Percentiles rank a stretch among this genome's conserved stretches.
Evolutionary conservation across 2,113 vertebrate genomes (phyloP).

Genomic region (Gallinago media): DNA sequence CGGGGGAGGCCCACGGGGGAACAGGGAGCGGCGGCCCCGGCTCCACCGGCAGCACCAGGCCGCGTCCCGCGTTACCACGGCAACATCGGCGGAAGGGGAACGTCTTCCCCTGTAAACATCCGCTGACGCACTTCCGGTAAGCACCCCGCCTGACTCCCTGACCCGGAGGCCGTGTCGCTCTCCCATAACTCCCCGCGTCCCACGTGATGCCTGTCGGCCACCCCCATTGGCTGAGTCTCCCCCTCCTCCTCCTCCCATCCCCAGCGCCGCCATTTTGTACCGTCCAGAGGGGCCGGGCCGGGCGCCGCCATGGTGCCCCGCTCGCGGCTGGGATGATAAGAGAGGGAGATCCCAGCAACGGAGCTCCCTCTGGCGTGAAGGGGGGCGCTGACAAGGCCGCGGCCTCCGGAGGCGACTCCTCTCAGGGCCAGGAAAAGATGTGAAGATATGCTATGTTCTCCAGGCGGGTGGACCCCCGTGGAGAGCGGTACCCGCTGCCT

Average conservation of each 20-base stretch:
- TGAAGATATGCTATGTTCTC: too few relatives aligned
- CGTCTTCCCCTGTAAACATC: rapidly evolving
- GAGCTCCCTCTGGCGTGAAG: not conserved
- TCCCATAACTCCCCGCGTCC: not conserved
- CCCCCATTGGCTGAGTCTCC: not conserved
- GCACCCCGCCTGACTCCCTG: rapidly evolving
- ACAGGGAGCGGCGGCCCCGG: not conserved
- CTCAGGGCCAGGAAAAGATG: not conserved
- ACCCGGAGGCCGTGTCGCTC: not conserved
- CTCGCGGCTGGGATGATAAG: too few relatives aligned
- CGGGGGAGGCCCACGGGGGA: not conserved
- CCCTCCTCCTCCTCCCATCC: too few relatives aligned
- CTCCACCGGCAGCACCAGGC: too few relatives aligned
- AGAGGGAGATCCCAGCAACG: too few relatives aligned
- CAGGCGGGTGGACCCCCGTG: too few relatives aligned
- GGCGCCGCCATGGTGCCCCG: not conserved
- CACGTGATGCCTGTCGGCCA: not conserved
- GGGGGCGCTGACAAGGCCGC: not conserved
- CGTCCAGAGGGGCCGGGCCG: not conserved
- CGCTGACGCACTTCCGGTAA: rapidly evolving
- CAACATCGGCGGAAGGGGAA: not conserved
- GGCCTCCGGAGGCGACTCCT: not conserved
- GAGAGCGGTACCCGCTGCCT: not conserved
- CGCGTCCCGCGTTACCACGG: not conserved
- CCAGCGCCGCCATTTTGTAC: not conserved